Evolutionary conservation across 1,140 invertebrate genomes (phyloP), one percentile per base, ranked within the genome.

Genomic region (Drosophila ogumai): DNA sequence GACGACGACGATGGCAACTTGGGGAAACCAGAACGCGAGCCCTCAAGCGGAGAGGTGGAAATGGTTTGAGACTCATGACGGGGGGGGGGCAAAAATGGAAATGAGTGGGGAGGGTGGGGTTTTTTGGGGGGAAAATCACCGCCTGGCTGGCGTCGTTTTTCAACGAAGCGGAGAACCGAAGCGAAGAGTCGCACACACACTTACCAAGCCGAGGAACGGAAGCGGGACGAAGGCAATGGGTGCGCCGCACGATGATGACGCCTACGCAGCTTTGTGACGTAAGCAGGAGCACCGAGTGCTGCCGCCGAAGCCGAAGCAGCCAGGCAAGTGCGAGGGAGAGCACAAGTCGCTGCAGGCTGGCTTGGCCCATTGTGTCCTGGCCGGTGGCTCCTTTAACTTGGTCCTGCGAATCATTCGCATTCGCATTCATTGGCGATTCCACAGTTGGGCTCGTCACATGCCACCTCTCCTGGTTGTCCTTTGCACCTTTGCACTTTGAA

Each of bases 211-310:
- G 36, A 59, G 49, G 40, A 4, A 6, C 22, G 22, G 49, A 13
- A 15, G 31, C 49, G 56, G 76, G 61, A 73, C 43, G 76, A 60
- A 43, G 76, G 69, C 80, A 75, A 85, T 86, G 84, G 91, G 87
- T 92, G 87, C 82, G 91, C 84, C 91, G 77, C 84, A 88, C 63
- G 76, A 82, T 69, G 88, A 92, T 92, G 91, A 92, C 91, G 91
- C 91, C 91, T 92, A 92, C 91, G 91, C 87, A 86, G 61, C 68
- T 82, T 85, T 92, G 91, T 92, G 91, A 92, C 91, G 91, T 92
- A 92, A 92, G 31, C 60, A 65, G 49, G 15, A 44, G 52, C 73
- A 15, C 31, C 63, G 63, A 66, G 6, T 12, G 36, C 3, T 43
- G 36, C 36, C 55, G 55, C 32, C 55, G 13, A 25, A 47, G 49